phyloP scores from a whole-genome alignment of 2,113 vertebrate genomes.

The Regulus satrapa region DNA sequence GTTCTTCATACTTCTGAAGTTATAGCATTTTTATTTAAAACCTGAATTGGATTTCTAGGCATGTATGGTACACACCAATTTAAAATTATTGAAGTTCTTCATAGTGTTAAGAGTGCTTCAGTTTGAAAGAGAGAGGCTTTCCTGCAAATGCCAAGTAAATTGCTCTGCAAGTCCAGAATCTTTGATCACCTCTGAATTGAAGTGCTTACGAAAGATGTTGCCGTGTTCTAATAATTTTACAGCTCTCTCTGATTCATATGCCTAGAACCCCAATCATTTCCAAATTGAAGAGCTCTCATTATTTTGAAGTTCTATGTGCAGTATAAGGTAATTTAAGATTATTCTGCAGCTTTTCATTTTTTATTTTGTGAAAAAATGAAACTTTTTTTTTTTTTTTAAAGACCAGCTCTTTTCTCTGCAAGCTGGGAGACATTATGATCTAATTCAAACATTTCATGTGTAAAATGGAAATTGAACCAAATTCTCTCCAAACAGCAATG shows the following conservation, averaged over 20 bases:
- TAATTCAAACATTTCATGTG: constrained; percentile 48
- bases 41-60: constrained; percentile 66
- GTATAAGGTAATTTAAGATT: constrained; percentile 54
- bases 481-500: constrained; percentile 34
- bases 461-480: constrained; percentile 57
- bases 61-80: constrained; percentile 63
- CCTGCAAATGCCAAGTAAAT: constrained; percentile 70
- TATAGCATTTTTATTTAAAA: constrained; percentile 67
- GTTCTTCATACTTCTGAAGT: constrained; percentile 56
- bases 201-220: constrained; percentile 55
- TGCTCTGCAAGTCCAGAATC: constrained; percentile 64
- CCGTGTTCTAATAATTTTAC: constrained; percentile 62
- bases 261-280: constrained; percentile 66
- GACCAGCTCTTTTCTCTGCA: not conserved
- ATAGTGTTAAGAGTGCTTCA: constrained; percentile 71
- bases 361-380: constrained; percentile 25
- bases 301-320: constrained; percentile 62
- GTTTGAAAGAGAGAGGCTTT: constrained; percentile 69
- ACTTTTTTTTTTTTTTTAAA: not conserved
- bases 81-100: constrained; percentile 73
- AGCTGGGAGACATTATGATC: constrained; percentile 12
- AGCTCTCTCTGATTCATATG: constrained; percentile 51
- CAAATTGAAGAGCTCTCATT: constrained; percentile 62
- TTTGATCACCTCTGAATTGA: constrained; percentile 69
- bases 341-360: constrained; percentile 49